Evolutionary conservation across 2,888 invertebrate genomes (phyloP).

Genomic region (Stegophylla sp.): DNA sequence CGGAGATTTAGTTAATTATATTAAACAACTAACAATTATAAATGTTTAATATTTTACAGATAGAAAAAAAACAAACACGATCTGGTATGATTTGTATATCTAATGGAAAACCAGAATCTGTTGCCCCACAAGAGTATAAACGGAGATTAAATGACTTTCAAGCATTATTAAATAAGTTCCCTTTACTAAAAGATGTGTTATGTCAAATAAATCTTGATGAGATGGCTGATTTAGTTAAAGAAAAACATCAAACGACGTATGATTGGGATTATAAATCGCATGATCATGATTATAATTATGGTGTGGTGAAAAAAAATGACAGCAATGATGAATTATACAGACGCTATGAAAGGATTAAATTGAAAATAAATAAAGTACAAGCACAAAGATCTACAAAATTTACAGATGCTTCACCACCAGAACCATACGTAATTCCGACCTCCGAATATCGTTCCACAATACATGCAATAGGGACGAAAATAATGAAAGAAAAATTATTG

Average conservation of each 20-base stretch:
- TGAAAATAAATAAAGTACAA: not conserved
- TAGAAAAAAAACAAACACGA: not conserved
- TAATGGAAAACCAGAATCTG: not conserved
- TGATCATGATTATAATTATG: not conserved
- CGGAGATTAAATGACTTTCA: not conserved
- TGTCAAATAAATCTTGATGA: not conserved
- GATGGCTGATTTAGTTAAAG: not conserved
- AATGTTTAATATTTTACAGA: not conserved
- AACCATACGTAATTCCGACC: slow-evolving; percentile 27
- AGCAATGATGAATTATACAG: not conserved
- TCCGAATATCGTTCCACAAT: slow-evolving; percentile 32
- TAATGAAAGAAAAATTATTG: slow-evolving; percentile 31
- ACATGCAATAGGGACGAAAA: not conserved
- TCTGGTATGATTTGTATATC: not conserved
- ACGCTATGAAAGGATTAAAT: not conserved
- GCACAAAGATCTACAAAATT: slow-evolving; percentile 7
- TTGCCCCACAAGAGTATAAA: not conserved
- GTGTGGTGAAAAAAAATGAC: not conserved
- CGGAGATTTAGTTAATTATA: no score
- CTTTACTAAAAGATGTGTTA: not conserved
- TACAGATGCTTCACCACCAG: not conserved
- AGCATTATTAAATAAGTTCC: not conserved
- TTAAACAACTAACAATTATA: no score
- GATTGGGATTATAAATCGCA: not conserved
- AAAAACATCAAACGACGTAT: not conserved